phyloP scores from a whole-genome alignment of 2,888 invertebrate genomes.

The Hololepta plana region DNA sequence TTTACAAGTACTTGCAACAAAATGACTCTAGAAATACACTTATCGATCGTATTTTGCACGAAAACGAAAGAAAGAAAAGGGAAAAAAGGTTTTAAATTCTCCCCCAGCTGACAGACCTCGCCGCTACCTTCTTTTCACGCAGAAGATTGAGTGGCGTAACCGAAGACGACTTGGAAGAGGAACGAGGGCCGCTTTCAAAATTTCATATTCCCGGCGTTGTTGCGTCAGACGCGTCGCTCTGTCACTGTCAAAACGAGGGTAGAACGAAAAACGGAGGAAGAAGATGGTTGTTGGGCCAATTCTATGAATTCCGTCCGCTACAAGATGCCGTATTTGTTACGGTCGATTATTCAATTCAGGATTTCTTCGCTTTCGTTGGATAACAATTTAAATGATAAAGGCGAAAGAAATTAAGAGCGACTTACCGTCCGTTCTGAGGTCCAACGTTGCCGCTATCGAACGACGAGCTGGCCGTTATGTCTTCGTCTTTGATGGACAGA shows the following conservation, averaged over 20 bases:
- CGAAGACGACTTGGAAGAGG: too few species aligned
- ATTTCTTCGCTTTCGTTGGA: too few species aligned
- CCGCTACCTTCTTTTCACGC: too few species aligned
- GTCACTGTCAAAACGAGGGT: constrained; percentile 21
- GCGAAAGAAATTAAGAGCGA: too few species aligned
- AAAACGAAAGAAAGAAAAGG: too few species aligned
- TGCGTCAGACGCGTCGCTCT: constrained; percentile 17
- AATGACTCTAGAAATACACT: too few species aligned
- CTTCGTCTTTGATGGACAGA: constrained; percentile 60
- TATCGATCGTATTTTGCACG: too few species aligned
- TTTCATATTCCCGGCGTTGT: constrained; percentile 22
- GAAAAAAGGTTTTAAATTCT: constrained; percentile 25
- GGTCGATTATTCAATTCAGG: too few species aligned
- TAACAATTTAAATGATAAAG: too few species aligned
- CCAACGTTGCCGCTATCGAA: constrained; percentile 75
- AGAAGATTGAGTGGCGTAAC: constrained; percentile 20
- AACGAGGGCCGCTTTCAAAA: constrained; percentile 19
- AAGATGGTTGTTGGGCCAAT: constrained; percentile 17
- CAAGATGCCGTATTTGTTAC: too few species aligned
- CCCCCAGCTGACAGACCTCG: constrained; percentile 22
- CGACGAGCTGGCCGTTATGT: constrained; percentile 70
- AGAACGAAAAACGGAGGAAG: too few species aligned
- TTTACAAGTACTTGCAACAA: too few species aligned
- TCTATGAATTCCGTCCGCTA: constrained; percentile 19
- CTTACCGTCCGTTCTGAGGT: constrained; percentile 70